phyloP scores from a whole-genome alignment of 1,140 invertebrate species.

The Dinothrombium tinctorium region DNA sequence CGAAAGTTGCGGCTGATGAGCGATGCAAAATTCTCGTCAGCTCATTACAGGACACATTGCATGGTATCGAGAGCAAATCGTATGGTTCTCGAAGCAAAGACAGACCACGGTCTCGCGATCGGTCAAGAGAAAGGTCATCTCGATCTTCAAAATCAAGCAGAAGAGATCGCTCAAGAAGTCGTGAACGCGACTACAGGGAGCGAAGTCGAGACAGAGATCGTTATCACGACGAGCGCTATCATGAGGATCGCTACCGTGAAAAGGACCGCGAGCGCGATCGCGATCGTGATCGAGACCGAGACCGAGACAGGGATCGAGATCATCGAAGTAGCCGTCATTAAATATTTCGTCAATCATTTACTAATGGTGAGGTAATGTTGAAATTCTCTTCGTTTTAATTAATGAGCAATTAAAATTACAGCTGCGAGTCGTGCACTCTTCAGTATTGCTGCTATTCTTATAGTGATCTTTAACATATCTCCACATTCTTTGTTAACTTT shows the following conservation, averaged over 20 bases:
- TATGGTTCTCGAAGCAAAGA: conserved; percentile 37
- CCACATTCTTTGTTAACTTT: too few relatives aligned
- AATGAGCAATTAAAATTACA: too few relatives aligned
- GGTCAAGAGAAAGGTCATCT: conserved; percentile 16
- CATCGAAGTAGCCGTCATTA: conserved; percentile 3
- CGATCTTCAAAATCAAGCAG: conserved; percentile 18
- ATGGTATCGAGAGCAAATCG: conserved; percentile 88
- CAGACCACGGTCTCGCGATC: conserved; percentile 24
- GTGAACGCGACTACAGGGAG: conserved; percentile 24
- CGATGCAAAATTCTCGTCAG: conserved; percentile 93
- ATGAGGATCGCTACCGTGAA: conserved; percentile 14
- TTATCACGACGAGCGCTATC: conserved; percentile 25
- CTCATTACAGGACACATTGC: conserved; percentile 79
- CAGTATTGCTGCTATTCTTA: too few relatives aligned
- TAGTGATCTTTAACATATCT: too few relatives aligned
- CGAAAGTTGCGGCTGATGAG: conserved; percentile 89
- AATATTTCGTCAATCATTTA: too few relatives aligned
- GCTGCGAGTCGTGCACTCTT: too few relatives aligned
- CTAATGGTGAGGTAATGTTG: too few relatives aligned
- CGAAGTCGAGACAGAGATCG: conserved; percentile 42
- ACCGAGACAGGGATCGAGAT: conserved; percentile 1
- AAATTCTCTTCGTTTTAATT: too few relatives aligned
- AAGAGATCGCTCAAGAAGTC: conserved; percentile 23
- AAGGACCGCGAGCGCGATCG: conserved; percentile 1
- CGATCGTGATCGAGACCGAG: neutral